phyloP scores from a whole-genome alignment of 2,797 vertebrate species.

The Pipistrellus kuhlii region DNA sequence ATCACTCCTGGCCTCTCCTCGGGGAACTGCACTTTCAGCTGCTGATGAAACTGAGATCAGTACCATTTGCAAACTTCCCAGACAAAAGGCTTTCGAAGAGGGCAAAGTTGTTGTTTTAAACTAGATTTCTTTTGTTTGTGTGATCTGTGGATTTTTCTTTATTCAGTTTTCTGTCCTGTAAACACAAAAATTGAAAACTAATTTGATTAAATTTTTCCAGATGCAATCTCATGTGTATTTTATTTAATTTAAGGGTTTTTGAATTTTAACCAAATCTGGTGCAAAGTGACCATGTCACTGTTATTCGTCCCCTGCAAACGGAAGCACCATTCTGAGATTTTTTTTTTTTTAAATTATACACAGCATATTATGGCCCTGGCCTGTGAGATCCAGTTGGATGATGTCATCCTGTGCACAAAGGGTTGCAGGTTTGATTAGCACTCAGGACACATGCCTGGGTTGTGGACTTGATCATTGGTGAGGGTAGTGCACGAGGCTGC shows the following conservation, averaged over 20 bases:
- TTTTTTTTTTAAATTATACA: slow-evolving; percentile 8
- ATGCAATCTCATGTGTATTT: slow-evolving; percentile 35
- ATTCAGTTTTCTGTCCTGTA: not conserved
- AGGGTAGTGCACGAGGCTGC: not conserved
- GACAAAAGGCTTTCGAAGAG: slow-evolving; percentile 2
- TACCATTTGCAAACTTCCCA: not conserved
- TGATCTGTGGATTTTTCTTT: slow-evolving; percentile 56
- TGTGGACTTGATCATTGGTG: not conserved
- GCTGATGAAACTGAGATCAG: not conserved
- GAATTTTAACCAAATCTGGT: slow-evolving; percentile 40
- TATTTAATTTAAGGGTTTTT: slow-evolving; percentile 63
- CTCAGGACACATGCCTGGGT: not conserved
- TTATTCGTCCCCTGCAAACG: not conserved
- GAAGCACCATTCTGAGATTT: not conserved
- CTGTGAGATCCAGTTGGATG: not conserved
- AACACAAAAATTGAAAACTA: slow-evolving; percentile 64
- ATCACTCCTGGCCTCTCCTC: not conserved
- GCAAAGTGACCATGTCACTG: not conserved
- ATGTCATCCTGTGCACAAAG: not conserved
- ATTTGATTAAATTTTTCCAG: slow-evolving; percentile 51
- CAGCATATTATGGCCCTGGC: not conserved
- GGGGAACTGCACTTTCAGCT: not conserved
- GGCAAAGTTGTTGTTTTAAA: not conserved
- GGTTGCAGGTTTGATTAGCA: not conserved
- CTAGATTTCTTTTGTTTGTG: slow-evolving; percentile 13